Evolutionary conservation across 2,888 invertebrate genomes (phyloP).

Genomic region (Ormyrus rosae): DNA sequence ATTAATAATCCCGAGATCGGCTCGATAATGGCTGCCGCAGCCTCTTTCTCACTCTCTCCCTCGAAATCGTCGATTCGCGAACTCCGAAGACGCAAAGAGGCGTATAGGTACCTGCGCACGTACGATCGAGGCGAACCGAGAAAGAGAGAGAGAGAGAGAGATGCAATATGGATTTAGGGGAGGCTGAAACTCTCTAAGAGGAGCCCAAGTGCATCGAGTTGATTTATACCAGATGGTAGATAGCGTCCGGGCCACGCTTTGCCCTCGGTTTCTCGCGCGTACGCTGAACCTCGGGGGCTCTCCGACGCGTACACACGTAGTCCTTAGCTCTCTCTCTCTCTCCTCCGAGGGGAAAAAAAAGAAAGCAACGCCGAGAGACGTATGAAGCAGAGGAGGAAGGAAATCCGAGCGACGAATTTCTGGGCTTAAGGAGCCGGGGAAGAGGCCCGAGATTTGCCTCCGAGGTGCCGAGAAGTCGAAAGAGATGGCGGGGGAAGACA

Average conservation of each 20-base stretch:
- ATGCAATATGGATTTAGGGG: slow-evolving; percentile 69
- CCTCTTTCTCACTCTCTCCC: slow-evolving; percentile 52
- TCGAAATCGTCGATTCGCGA: slow-evolving; percentile 25
- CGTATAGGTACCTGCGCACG: neutral
- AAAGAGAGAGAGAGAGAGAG: slow-evolving; percentile 53
- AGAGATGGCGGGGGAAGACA: slow-evolving; percentile 26
- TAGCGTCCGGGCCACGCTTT: slow-evolving; percentile 60
- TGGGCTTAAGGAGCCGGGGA: neutral
- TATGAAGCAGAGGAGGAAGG: slow-evolving; percentile 11
- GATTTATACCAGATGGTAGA: slow-evolving; percentile 75
- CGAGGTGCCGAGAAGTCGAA: slow-evolving; percentile 19
- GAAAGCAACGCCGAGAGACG: neutral
- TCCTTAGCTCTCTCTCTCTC: neutral
- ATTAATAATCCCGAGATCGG: slow-evolving; percentile 73
- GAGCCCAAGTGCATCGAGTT: slow-evolving; percentile 70
- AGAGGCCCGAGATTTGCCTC: slow-evolving; percentile 6
- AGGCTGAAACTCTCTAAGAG: slow-evolving; percentile 68
- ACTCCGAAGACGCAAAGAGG: neutral
- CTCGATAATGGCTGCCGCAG: slow-evolving; percentile 65
- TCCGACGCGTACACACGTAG: neutral
- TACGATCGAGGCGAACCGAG: slow-evolving; percentile 8
- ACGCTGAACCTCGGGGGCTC: slow-evolving; percentile 30
- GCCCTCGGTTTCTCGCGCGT: slow-evolving; percentile 45
- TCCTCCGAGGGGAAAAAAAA: slow-evolving; percentile 8
- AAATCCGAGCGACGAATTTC: slow-evolving; percentile 42